A percentile compares a stretch with the other conserved stretches of the same genome.
Evolutionary conservation across 1,140 invertebrate genomes (phyloP).

Genomic region (Aphaenogaster ashmeadi): DNA sequence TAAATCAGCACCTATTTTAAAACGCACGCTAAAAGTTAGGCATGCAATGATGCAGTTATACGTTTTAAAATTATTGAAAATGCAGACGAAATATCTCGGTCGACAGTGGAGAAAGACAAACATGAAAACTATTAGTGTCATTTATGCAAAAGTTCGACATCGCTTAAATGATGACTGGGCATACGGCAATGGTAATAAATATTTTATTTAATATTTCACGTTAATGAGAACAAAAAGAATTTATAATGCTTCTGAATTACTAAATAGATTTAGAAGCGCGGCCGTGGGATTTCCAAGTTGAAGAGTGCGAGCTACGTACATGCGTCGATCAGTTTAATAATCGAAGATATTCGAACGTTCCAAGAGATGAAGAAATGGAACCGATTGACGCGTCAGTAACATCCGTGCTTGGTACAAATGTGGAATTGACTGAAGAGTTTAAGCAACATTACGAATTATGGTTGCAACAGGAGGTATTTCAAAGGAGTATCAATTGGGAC

Average conservation of each 20-base stretch:
- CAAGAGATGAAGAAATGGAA: slow-evolving; percentile 91
- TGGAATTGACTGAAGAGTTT: slow-evolving; percentile 97
- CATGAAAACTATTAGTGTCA: slow-evolving; percentile 99
- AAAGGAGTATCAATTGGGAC: slow-evolving; percentile 94
- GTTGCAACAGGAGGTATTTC: slow-evolving; percentile 98
- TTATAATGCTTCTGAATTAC: slow-evolving; percentile 27
- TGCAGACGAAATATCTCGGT: slow-evolving; percentile 99
- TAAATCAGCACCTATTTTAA: slow-evolving; percentile 99
- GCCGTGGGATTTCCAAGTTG: slow-evolving; percentile 99
- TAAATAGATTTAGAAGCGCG: slow-evolving; percentile 96
- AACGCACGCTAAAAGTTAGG: slow-evolving; percentile 97
- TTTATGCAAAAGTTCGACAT: slow-evolving; percentile 98
- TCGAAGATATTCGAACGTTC: slow-evolving; percentile 92
- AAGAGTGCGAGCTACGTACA: slow-evolving; percentile 97
- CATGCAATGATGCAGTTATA: slow-evolving; percentile 99
- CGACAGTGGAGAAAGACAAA: slow-evolving; percentile 99
- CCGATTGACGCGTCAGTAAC: slow-evolving; percentile 95
- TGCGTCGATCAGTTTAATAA: slow-evolving; percentile 98
- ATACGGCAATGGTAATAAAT: slow-evolving; percentile 95
- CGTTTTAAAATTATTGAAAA: slow-evolving; percentile 98
- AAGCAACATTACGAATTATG: slow-evolving; percentile 98
- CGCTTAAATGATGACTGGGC: slow-evolving; percentile 99
- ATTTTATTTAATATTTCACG: neutral
- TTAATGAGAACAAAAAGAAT: neutral
- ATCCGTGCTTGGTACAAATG: slow-evolving; percentile 92